These are phyloP conservation scores for Drosophila pandora DNA, from an alignment of 1,140 invertebrate species.

Conservation along the genomic window DNA sequence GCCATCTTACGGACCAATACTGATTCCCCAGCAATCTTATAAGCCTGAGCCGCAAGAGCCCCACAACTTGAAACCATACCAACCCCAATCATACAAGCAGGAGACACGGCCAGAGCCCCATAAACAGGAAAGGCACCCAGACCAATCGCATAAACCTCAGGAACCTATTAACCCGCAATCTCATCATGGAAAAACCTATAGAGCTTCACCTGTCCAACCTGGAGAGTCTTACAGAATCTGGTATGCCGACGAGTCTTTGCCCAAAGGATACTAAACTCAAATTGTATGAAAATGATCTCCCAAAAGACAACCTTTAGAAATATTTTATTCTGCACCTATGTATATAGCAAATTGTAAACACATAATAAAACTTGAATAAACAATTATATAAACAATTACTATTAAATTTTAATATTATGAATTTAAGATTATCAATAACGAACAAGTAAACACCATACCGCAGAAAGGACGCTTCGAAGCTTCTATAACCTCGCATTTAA, in stretches of 20 bases:
- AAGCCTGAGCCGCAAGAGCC: neutral
- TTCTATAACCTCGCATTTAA: too few species aligned
- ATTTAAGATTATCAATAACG: too few species aligned
- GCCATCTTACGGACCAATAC: neutral
- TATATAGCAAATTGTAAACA: neutral
- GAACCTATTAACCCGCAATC: neutral
- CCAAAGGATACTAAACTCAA: slow-evolving; percentile 25
- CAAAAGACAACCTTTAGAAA: neutral
- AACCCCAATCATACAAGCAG: neutral
- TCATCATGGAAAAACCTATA: neutral
- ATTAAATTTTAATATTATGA: too few species aligned
- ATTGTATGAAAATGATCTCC: neutral
- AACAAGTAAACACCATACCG: too few species aligned
- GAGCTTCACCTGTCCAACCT: slow-evolving; percentile 7
- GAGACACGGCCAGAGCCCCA: neutral
- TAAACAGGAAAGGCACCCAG: neutral
- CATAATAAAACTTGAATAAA: slow-evolving; percentile 2
- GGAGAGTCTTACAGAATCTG: slow-evolving; percentile 34
- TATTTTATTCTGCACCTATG: too few species aligned
- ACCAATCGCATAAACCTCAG: neutral
- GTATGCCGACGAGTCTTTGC: slow-evolving; percentile 22
- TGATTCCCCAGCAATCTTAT: neutral
- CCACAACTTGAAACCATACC: neutral
- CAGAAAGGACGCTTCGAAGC: too few species aligned
- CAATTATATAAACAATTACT: too few species aligned